Conservation (phyloP, 1,140 invertebrate species). For the Caerostris darwini region DNA sequence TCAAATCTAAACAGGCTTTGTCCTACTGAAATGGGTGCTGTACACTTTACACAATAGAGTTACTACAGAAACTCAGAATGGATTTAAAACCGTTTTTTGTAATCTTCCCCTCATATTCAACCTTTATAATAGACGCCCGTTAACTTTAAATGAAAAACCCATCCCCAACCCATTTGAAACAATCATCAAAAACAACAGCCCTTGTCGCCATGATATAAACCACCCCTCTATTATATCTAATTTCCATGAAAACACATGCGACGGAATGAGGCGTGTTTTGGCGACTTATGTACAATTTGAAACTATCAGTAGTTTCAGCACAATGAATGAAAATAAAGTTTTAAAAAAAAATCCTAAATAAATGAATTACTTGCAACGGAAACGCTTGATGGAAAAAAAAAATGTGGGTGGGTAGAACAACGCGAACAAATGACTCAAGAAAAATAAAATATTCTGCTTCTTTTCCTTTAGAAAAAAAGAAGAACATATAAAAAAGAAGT, state of each 20-base stretch:
- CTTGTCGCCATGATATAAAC: neutral
- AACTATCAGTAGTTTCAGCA: neutral
- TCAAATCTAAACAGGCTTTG: too few relatives aligned
- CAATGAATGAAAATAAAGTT: neutral
- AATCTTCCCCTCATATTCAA: neutral
- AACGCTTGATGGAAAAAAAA: conserved; percentile 2
- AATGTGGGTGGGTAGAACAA: neutral
- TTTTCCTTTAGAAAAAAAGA: conserved; percentile 18
- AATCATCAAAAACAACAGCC: conserved; percentile 6
- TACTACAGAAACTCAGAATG: too few relatives aligned
- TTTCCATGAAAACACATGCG: conserved; percentile 43
- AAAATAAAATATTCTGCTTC: conserved; percentile 16
- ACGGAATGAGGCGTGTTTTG: conserved; percentile 26
- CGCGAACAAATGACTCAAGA: conserved; percentile 8
- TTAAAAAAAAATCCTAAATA: neutral
- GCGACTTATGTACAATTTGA: conserved; percentile 56
- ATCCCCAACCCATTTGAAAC: neutral
- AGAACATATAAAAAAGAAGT: too few relatives aligned
- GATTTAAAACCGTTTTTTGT: too few relatives aligned
- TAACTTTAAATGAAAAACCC: neutral
- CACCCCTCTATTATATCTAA: conserved; percentile 26
- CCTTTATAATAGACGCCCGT: neutral
- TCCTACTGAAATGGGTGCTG: too few relatives aligned
- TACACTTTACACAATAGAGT: too few relatives aligned
- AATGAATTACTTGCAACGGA: conserved; percentile 17